phyloP scores from a whole-genome alignment of 2,797 vertebrate genomes.

The Rhynchonycteris naso region DNA sequence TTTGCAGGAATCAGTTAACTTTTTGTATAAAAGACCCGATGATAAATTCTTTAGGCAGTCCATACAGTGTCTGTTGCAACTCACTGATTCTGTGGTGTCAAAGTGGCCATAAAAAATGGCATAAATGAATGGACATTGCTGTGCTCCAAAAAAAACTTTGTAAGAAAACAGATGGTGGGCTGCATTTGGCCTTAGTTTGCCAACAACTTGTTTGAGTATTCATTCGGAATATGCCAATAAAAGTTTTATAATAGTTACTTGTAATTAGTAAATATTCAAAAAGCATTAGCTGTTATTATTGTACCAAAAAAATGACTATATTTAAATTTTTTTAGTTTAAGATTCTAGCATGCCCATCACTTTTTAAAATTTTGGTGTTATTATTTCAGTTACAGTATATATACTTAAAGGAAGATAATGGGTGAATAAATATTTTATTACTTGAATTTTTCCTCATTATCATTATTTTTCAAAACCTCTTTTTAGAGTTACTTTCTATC shows the following conservation, averaged over 20 bases:
- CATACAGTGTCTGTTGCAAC: background rate
- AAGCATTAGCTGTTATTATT: slow-evolving; percentile 35
- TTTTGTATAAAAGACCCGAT: background rate
- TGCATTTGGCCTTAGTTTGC: background rate
- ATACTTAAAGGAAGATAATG: background rate
- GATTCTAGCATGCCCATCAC: background rate
- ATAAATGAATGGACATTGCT: background rate
- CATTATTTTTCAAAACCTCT: slow-evolving; percentile 21
- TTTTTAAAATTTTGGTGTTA: background rate
- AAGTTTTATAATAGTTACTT: slow-evolving; percentile 16
- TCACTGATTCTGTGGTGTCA: background rate
- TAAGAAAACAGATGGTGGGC: background rate
- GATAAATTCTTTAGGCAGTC: background rate
- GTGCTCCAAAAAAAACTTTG: background rate
- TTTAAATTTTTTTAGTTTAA: slow-evolving; percentile 15
- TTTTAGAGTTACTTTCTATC: slow-evolving; percentile 11
- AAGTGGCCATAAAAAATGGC: background rate
- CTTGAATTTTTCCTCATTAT: slow-evolving; percentile 27
- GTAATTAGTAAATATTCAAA: slow-evolving; percentile 31
- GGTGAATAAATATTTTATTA: background rate
- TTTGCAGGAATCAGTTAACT: background rate
- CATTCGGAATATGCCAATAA: slow-evolving; percentile 41
- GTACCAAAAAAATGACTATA: slow-evolving; percentile 22
- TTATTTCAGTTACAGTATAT: slow-evolving; percentile 9
- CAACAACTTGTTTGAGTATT: slow-evolving; percentile 12